Base-by-base conservation (phyloP, 2,888 invertebrate genomes). In the Epistrophella euchroma region DNA sequence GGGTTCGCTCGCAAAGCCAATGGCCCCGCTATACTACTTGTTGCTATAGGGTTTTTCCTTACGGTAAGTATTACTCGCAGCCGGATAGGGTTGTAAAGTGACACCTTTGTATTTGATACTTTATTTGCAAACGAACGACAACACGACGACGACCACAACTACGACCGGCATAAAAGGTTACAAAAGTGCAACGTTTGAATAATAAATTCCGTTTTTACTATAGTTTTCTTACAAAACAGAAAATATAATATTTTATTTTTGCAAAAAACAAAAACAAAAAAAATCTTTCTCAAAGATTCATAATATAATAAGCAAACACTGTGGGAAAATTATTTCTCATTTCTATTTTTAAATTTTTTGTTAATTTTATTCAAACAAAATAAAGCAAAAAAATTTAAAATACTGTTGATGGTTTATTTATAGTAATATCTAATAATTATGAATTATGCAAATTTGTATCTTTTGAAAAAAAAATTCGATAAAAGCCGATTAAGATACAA, bases 281-380 rank as follows among this genome's bases (percentile, higher is more conserved):
- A 66, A 47, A 56, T 72, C 70, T 85, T 73, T 85, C 62, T 80
- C 32, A 66, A 47, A 66, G 47, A 62, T 13, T 60, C 73, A n/a
- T n/a, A n/a, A n/a, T n/a, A n/a, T 45, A 52, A 74, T 37, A 60
- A 64, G 56, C 62, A 82, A 82, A 60, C 77, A 78, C 77, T 86
- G 50, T 45, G 47, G 74, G 71, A 74, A 82, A 62, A 77, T 71
- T 43, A 64, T 50, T 80, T 80, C 43, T 73, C 72, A 81, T 86
- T 80, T 86, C 86, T 86, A 86, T 86, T 86, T 86, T 81, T 81
- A 56, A 66, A 50, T 64, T 71, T 35, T 52, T 37, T 83, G 11
- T 73, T 72, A 60, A 40, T 64, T 75, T 73, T 73, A 68, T 79
- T 52, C 74, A 56, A 60, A 64, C 71, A 50, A 43, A 60, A 60